Conservation (phyloP, 2,888 invertebrate genomes). For the Scaptodrosophila latifasciaeformis region DNA sequence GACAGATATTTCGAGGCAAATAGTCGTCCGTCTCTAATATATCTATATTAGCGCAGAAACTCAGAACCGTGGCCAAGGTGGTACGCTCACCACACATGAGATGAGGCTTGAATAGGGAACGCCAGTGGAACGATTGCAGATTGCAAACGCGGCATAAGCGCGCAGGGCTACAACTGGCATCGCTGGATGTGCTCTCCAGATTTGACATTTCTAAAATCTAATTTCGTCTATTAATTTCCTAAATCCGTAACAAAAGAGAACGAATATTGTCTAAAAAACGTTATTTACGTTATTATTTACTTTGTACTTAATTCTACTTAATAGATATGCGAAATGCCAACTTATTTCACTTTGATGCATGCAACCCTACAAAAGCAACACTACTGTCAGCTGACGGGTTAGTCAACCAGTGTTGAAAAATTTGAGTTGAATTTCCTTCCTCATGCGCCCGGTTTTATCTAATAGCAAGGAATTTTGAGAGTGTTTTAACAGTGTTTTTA, state of each 20-base stretch:
- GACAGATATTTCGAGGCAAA: too few relatives aligned
- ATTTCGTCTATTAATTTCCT: too few relatives aligned
- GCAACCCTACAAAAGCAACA: not conserved
- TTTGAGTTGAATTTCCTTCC: slow-evolving; percentile 24
- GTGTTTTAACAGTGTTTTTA: not conserved
- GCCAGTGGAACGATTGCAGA: slow-evolving; percentile 45
- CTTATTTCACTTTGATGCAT: not conserved
- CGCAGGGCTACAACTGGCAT: too few relatives aligned
- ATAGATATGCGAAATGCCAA: too few relatives aligned
- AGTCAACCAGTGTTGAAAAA: slow-evolving; percentile 20
- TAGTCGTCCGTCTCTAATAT: slow-evolving; percentile 52
- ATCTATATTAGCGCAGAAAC: slow-evolving; percentile 53
- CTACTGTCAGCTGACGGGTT: slow-evolving; percentile 30
- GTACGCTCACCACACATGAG: slow-evolving; percentile 63
- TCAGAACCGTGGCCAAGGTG: slow-evolving; percentile 65
- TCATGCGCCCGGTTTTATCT: slow-evolving; percentile 36
- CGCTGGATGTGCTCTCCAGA: too few relatives aligned
- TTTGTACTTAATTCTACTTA: too few relatives aligned
- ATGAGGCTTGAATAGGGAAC: slow-evolving; percentile 58
- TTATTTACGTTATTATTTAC: too few relatives aligned
- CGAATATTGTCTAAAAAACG: too few relatives aligned
- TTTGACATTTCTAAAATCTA: too few relatives aligned
- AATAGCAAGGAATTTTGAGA: too few relatives aligned
- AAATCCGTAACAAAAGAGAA: too few relatives aligned
- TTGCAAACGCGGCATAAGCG: slow-evolving; percentile 70